A percentile compares a stretch with the other conserved stretches of the same genome.
Evolutionary conservation across 2,113 vertebrate genomes (phyloP).

Genomic region (Nothoprocta pentlandii): DNA sequence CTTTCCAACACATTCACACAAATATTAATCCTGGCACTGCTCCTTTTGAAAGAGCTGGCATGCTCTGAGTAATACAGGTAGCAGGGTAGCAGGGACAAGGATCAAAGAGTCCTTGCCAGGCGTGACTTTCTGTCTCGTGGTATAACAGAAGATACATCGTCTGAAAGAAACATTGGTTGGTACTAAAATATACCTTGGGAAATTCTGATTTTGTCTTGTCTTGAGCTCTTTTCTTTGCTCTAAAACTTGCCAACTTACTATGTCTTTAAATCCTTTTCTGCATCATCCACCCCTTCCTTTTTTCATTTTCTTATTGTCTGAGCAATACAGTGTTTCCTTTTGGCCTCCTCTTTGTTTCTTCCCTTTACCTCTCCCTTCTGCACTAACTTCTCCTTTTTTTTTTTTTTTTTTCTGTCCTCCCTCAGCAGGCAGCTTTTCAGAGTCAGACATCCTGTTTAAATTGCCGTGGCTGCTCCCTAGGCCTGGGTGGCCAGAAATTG

Average conservation of each 20-base stretch:
- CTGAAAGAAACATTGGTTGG: neutral
- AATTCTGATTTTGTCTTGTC: neutral
- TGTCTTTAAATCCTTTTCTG: neutral
- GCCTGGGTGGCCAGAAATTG: neutral
- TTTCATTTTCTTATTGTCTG: constrained; percentile 8
- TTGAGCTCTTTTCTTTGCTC: neutral
- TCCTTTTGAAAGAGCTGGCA: neutral
- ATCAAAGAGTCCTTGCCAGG: neutral
- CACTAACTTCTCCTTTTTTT: constrained; percentile 17
- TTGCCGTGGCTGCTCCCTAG: fast-evolving
- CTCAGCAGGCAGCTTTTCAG: neutral
- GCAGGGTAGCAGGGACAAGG: neutral
- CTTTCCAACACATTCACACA: neutral
- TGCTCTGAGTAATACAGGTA: neutral
- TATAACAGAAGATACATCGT: neutral
- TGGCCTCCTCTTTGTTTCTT: constrained; percentile 21
- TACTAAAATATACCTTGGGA: neutral
- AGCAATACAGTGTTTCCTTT: constrained; percentile 1
- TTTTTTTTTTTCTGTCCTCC: neutral
- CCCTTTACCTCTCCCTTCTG: neutral
- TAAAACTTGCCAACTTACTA: neutral
- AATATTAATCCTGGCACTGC: neutral
- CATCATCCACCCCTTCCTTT: neutral
- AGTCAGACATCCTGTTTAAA: neutral
- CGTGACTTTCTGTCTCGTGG: neutral